Evolutionary conservation across 2,888 invertebrate genomes (phyloP).

Genomic region (Rhingia rostrata): DNA sequence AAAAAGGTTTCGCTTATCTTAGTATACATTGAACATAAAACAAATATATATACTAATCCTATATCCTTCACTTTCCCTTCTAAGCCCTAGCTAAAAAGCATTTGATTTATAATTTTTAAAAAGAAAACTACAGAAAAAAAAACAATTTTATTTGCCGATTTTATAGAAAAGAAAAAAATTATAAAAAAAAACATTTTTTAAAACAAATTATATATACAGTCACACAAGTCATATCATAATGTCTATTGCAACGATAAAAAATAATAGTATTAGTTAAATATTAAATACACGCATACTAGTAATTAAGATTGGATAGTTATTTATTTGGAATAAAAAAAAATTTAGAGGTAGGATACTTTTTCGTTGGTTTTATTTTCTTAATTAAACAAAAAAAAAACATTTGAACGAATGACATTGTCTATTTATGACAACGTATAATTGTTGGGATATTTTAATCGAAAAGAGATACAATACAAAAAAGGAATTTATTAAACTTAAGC

Average conservation of each 20-base stretch:
- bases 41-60: constrained; percentile 21
- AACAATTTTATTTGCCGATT: constrained; percentile 48
- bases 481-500: constrained; percentile 75
- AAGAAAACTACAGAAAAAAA: constrained; percentile 15
- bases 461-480: constrained; percentile 71
- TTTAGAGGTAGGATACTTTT: constrained; percentile 19
- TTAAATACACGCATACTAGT: constrained; percentile 62
- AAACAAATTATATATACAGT: constrained; percentile 70
- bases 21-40: constrained; percentile 51
- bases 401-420: constrained; percentile 44
- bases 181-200: constrained; percentile 41
- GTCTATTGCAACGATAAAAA: constrained; percentile 76
- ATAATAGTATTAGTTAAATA: constrained; percentile 71
- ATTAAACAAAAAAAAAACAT: constrained; percentile 18
- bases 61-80: constrained; percentile 21
- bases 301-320: constrained; percentile 66
- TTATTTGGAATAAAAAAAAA: constrained; percentile 23
- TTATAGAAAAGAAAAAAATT: constrained; percentile 74
- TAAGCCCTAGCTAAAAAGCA: constrained; percentile 27
- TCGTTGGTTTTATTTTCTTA: constrained; percentile 29
- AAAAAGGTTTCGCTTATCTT: constrained; percentile 79
- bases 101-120: constrained; percentile 14
- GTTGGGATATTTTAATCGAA: constrained; percentile 72
- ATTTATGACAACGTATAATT: constrained; percentile 57
- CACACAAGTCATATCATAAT: constrained; percentile 76